Evolutionary conservation across 2,797 vertebrate genomes (phyloP), one percentile per base, ranked within the genome.

Genomic region (Miichthys miiuy): DNA sequence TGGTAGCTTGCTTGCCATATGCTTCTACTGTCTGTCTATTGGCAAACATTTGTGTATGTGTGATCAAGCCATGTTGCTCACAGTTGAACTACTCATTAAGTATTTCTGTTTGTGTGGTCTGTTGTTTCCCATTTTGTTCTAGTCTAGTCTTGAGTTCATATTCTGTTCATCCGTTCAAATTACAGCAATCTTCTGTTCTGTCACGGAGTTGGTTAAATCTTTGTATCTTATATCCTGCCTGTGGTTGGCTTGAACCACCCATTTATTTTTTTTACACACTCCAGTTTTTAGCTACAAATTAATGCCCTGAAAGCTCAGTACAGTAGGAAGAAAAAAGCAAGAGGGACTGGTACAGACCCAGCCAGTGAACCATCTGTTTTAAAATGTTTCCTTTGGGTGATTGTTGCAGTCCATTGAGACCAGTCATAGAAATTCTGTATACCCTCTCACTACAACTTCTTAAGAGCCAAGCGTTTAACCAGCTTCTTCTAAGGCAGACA

Each of bases 361-460:
- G 79, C 62, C 57, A 87, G 64, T 65, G 74, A 86, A 72, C 84
- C 86, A 87, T 90, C 86, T 83, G 84, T 76, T 86, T 82, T 72
- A 55, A 85, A 80, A 84, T 68, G 60, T 82, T 80, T 86, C 81
- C 72, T 89, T 73, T 88, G 78, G 81, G 86, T 85, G 73, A 81
- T 80, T 80, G 78, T 72, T 87, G 63, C 48, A 63, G 70, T 82
- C 89, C 56, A 50, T 69, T 68, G 87, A 87, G 90, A 89, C 72
- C 70, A 60, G 78, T 70, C 77, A 87, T 66, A 77, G 67, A 79
- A 82, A 83, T 83, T 68, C 58, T 82, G 68, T 82, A 61, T 72
- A 66, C 67, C 68, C 58, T 46, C 6, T 75, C 72, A 73, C 42
- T 76, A 77, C 72, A 72, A 41, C 82, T 70, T 85, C 60, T 76